Evolutionary conservation across 2,888 invertebrate genomes (phyloP).

Genomic region (Bhutanitis thaidina): DNA sequence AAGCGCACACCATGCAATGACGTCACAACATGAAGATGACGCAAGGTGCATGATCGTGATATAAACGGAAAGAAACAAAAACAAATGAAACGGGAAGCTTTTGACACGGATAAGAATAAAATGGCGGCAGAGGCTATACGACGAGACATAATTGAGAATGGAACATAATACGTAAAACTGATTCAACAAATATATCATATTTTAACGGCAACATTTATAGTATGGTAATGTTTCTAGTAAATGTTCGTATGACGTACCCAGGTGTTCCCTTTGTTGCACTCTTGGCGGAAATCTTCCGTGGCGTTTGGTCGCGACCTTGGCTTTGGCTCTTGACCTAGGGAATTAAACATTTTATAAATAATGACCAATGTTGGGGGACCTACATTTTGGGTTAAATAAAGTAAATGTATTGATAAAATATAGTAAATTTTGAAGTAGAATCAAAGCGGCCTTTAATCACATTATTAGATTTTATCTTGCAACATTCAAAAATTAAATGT

Average conservation of each 20-base stretch:
- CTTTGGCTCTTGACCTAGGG: constrained; percentile 79
- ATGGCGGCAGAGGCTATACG: not conserved
- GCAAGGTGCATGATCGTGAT: constrained; percentile 40
- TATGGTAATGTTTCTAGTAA: not conserved
- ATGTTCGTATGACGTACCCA: constrained; percentile 59
- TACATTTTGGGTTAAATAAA: too few species aligned
- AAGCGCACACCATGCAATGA: constrained; percentile 66
- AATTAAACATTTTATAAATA: constrained; percentile 27
- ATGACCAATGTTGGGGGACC: too few species aligned
- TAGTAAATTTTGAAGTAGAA: too few species aligned
- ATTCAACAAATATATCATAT: not conserved
- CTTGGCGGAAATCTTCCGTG: constrained; percentile 83
- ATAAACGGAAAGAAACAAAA: constrained; percentile 38
- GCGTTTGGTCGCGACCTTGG: constrained; percentile 71
- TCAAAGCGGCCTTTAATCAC: too few species aligned
- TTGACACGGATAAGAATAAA: not conserved
- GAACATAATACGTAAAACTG: not conserved
- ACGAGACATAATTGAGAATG: not conserved
- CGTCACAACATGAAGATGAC: constrained; percentile 60
- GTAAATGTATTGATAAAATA: too few species aligned
- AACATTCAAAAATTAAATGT: too few species aligned
- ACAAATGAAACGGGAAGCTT: constrained; percentile 31
- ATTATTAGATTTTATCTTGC: too few species aligned
- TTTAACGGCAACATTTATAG: not conserved
- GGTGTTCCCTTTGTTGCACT: constrained; percentile 72